Conservation (phyloP, 2,888 invertebrate species). For the Drosophila vallismaia region DNA sequence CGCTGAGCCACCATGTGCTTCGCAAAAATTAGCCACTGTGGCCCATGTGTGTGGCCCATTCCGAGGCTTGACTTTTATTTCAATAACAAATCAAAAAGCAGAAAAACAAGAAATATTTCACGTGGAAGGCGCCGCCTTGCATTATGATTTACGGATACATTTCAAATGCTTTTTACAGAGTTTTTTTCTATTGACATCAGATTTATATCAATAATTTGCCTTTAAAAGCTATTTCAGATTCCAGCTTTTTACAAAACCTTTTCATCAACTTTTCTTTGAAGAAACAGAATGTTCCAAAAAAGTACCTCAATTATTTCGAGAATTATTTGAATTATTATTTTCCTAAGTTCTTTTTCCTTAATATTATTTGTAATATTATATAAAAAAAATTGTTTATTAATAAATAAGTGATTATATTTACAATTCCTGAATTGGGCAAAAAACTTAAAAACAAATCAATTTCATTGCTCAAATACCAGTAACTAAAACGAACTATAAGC, state of each 20-base stretch:
- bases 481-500: not conserved
- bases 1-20: not conserved
- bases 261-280: no score
- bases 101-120: not conserved
- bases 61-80: constrained; percentile 10
- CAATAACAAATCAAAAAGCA: constrained; percentile 18
- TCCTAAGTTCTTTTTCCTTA: no score
- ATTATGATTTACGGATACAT: not conserved
- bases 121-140: not conserved
- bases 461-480: not conserved
- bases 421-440: not conserved
- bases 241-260: no score
- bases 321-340: no score
- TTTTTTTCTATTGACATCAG: not conserved
- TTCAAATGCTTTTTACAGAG: not conserved
- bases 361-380: no score
- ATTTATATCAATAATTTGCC: no score
- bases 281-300: no score
- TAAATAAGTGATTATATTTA: no score
- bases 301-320: no score
- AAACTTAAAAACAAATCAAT: not conserved
- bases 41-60: constrained; percentile 26
- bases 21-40: no score
- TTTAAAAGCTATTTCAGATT: no score
- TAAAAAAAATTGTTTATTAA: no score